Percentiles rank a stretch among this genome's conserved stretches.
Evolutionary conservation across 2,797 vertebrate species (phyloP).

Genomic region (Sebastes diaconus): DNA sequence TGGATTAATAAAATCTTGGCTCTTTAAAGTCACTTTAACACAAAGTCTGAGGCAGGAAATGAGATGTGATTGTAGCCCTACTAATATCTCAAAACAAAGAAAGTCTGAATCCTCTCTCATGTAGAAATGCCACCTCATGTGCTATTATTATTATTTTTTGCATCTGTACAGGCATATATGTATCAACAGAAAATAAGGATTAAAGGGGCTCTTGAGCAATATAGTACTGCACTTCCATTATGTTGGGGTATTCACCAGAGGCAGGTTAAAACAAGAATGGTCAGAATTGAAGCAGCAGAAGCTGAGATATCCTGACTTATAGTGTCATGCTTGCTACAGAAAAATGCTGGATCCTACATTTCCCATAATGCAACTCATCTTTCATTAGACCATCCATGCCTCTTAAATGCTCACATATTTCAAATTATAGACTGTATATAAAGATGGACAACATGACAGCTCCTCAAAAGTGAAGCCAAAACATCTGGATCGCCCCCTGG

Average conservation of each 20-base stretch:
- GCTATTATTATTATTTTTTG: not conserved
- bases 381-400: not conserved
- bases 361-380: not conserved
- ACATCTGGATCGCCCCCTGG: no score
- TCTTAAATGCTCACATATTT: not conserved
- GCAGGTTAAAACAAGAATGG: not conserved
- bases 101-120: not conserved
- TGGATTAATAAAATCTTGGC: not conserved
- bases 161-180: slow-evolving; percentile 3
- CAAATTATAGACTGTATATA: not conserved
- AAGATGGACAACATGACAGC: no score
- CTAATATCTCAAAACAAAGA: not conserved
- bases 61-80: slow-evolving; percentile 16
- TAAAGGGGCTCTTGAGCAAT: slow-evolving; percentile 2
- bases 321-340: not conserved
- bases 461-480: rapidly evolving
- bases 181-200: not conserved
- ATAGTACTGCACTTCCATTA: not conserved
- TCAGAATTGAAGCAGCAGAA: not conserved
- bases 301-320: not conserved
- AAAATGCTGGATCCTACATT: not conserved
- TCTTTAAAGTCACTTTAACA: not conserved
- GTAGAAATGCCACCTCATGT: not conserved
- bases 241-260: not conserved
- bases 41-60: slow-evolving; percentile 4